Conservation (phyloP, 2,797 vertebrate species). For the Champsocephalus esox region DNA sequence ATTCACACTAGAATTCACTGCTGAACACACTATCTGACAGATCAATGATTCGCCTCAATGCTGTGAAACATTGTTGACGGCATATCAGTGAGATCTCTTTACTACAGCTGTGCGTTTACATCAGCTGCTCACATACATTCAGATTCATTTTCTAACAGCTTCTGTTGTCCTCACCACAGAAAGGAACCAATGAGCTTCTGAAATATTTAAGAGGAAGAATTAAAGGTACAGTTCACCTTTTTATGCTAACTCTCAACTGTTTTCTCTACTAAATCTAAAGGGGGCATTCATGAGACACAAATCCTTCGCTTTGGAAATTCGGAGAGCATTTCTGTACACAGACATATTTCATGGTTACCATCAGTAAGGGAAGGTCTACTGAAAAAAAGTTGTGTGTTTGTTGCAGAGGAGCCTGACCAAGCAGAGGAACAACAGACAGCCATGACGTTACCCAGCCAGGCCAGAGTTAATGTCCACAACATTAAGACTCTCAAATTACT, state of each 20-base stretch:
- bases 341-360: too few relatives aligned
- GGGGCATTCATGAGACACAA: background rate
- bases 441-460: constrained; percentile 94
- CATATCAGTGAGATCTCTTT: too few relatives aligned
- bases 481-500: constrained; percentile 88
- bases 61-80: background rate
- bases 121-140: background rate
- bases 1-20: background rate
- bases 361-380: too few relatives aligned
- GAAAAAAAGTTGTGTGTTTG: background rate
- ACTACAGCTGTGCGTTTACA: background rate
- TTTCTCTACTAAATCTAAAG: background rate
- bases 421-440: constrained; percentile 82
- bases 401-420: constrained; percentile 81
- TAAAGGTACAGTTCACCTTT: constrained; percentile 85
- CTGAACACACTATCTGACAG: too few relatives aligned
- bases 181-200: constrained; percentile 94
- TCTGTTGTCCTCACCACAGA: constrained; percentile 79
- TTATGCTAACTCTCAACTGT: background rate
- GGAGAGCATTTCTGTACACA: too few relatives aligned
- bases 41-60: background rate
- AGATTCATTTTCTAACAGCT: background rate
- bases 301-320: too few relatives aligned
- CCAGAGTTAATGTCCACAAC: constrained; percentile 86
- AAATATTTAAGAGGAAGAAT: constrained; percentile 93